Evolutionary conservation across 2,113 vertebrate species (phyloP), one percentile per base, ranked within the genome.

Genomic region (Laticauda colubrina): DNA sequence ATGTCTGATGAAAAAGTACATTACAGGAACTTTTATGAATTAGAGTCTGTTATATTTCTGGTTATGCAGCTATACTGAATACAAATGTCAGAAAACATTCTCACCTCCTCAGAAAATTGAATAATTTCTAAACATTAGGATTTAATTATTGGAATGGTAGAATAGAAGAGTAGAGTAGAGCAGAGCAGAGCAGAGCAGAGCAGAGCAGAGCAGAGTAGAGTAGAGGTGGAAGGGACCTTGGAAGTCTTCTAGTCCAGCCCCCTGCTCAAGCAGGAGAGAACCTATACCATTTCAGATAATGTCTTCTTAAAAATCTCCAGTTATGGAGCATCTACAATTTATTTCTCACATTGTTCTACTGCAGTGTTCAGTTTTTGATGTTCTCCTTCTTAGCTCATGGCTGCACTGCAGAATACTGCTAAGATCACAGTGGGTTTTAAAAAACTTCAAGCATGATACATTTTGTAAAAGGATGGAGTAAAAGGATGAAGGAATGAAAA

Each of bases 401-500:
- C 93, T 96, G 94, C 95, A 57, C 29, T 89, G 53, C 23, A 81
- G 53, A 95, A 90, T 0, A 92, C 7, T 94, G 56, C 85, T n/a
- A 93, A 95, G 94, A 91, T 95, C 87, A 64, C 90, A 96, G 94
- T 95, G 96, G 95, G 95, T 95, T 56, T 54, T 75, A 51, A 89
- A 95, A 96, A 95, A 89, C 54, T 96, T 92, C 93, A 92, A 94
- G 93, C 43, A 94, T 75, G 39, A 53, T 93, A 34, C 29, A 10
- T 26, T 75, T 53, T 3, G 10, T 53, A 8, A 55, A 54, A 55
- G 11, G 23, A 12, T 85, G 81, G 69, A 54, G 54, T 53, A 4
- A 55, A 54, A 55, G 11, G 23, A 23, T 85, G 81, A 53, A 54
- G 54, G 9, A 29, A 55, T 21, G 54, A 48, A 39, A 23, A 53